Percentiles rank a stretch among this genome's conserved stretches.
These are phyloP conservation scores for Microcebus murinus DNA, from an alignment of 2,113 vertebrate genomes.

Conservation along the genomic window DNA sequence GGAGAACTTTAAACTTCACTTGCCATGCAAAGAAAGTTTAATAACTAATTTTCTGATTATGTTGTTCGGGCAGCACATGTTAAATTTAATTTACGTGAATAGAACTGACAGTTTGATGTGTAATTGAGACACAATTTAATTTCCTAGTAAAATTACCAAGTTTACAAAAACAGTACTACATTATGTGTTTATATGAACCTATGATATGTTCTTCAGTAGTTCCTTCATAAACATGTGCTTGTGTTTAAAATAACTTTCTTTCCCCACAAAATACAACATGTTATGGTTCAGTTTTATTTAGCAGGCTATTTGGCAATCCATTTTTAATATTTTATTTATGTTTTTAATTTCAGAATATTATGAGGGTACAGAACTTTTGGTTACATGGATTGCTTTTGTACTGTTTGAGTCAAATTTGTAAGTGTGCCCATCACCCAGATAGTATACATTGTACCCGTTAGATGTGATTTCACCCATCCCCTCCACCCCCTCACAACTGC, in stretches of 20 bases:
- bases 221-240: background rate
- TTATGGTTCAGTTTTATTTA: slow-evolving; percentile 5
- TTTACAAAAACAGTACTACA: slow-evolving; percentile 64
- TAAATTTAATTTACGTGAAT: slow-evolving; percentile 76
- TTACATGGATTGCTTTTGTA: too few species aligned
- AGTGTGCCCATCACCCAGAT: too few species aligned
- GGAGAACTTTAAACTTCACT: slow-evolving; percentile 67
- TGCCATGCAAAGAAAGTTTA: slow-evolving; percentile 73
- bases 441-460: too few species aligned
- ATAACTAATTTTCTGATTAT: slow-evolving; percentile 78
- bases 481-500: too few species aligned
- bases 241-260: background rate
- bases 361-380: too few species aligned
- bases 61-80: slow-evolving; percentile 66
- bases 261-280: background rate
- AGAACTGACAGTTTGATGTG: slow-evolving; percentile 77
- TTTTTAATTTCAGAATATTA: too few species aligned
- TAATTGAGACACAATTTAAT: slow-evolving; percentile 81
- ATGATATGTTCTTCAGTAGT: slow-evolving; percentile 37
- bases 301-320: background rate
- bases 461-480: too few species aligned
- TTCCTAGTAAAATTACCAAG: slow-evolving; percentile 74
- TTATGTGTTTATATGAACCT: slow-evolving; percentile 34
- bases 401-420: too few species aligned
- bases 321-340: too few species aligned